Conservation (phyloP, 2,113 vertebrate genomes). For the Danionella cerebrum region DNA sequence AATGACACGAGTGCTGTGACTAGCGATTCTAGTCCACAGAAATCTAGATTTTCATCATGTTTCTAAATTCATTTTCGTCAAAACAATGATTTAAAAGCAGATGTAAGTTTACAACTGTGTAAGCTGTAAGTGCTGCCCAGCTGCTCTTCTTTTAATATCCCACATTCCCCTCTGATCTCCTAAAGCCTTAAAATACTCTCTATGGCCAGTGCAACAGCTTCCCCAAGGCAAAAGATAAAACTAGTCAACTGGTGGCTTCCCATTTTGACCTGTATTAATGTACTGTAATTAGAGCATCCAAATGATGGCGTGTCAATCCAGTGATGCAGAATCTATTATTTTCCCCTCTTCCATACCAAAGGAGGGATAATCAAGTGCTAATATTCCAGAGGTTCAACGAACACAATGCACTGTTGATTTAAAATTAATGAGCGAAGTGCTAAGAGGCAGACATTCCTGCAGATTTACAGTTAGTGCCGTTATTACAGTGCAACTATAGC, state of each 20-base stretch:
- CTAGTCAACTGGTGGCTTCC: neutral
- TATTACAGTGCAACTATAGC: neutral
- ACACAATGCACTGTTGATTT: conserved; percentile 5
- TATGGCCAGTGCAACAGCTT: conserved; percentile 13
- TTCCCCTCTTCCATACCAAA: neutral
- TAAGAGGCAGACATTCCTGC: neutral
- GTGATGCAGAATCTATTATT: neutral
- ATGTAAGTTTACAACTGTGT: neutral
- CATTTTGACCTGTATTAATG: neutral
- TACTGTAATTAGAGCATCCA: neutral
- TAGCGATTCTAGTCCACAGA: neutral
- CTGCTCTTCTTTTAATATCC: conserved; percentile 23
- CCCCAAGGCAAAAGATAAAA: conserved; percentile 1
- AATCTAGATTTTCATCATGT: too few relatives aligned
- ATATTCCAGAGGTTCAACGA: neutral
- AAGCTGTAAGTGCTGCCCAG: neutral
- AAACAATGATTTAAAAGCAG: neutral
- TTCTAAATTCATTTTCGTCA: neutral
- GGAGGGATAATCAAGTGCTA: conserved; percentile 1
- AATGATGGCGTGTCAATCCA: neutral
- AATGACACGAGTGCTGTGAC: conserved; percentile 5
- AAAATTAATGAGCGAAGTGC: conserved; percentile 1
- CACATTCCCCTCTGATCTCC: conserved; percentile 18
- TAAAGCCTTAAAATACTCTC: conserved; percentile 23
- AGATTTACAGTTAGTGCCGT: neutral